Evolutionary conservation across 2,797 vertebrate genomes (phyloP).

Genomic region (Ambastaia sidthimunki): DNA sequence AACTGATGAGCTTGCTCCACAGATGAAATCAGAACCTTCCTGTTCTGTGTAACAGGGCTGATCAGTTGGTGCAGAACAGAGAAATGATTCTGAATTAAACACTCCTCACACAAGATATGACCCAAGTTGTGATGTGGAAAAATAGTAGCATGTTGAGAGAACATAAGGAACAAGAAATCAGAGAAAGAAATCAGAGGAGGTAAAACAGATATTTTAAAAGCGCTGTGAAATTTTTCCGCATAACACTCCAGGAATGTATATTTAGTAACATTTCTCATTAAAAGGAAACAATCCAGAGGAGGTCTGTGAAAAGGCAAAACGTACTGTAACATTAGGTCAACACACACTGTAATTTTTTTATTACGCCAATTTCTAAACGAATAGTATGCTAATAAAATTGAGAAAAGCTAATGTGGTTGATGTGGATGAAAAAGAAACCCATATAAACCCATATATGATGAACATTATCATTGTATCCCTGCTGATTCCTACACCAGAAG

Average conservation of each 20-base stretch:
- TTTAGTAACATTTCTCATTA: too few relatives aligned
- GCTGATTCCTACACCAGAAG: neutral
- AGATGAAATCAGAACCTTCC: slow-evolving; percentile 73
- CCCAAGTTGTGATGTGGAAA: neutral
- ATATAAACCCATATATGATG: neutral
- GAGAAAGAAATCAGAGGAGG: too few relatives aligned
- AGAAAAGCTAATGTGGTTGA: neutral
- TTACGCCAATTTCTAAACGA: neutral
- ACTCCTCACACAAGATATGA: neutral
- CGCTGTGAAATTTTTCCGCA: too few relatives aligned
- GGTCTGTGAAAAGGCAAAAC: too few relatives aligned
- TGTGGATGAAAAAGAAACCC: neutral
- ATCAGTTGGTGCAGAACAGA: slow-evolving; percentile 51
- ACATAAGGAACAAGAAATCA: neutral
- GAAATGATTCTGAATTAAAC: slow-evolving; percentile 27
- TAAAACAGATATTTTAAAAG: too few relatives aligned
- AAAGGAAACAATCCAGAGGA: too few relatives aligned
- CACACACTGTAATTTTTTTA: neutral
- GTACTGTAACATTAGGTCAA: neutral
- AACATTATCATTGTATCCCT: neutral
- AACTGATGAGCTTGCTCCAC: slow-evolving; percentile 75
- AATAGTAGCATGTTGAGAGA: neutral
- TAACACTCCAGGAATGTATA: too few relatives aligned
- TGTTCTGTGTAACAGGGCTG: slow-evolving; percentile 16
- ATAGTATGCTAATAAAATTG: neutral